A percentile compares a stretch with the other conserved stretches of the same genome.
Conservation (phyloP, 2,797 vertebrate species). For the Schizopygopsis malacanthus region DNA sequence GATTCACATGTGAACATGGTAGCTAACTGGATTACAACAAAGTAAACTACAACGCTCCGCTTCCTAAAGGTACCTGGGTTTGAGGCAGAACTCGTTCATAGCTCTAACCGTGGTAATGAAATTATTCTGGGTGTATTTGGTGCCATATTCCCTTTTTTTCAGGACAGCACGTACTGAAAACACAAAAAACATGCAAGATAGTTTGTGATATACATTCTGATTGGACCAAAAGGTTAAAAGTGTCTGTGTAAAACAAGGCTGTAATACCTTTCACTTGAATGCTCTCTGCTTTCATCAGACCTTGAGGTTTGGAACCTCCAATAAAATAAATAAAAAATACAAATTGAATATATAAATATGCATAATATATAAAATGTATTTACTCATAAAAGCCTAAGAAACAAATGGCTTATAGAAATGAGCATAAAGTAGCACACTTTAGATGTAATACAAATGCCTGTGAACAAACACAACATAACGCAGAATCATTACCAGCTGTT, state of each 20-base stretch:
- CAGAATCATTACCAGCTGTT: conserved; percentile 63
- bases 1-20: background rate
- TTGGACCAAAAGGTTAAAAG: background rate
- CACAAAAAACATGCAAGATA: background rate
- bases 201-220: background rate
- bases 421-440: background rate
- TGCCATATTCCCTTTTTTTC: conserved; percentile 97
- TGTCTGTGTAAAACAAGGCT: background rate
- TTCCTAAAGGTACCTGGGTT: conserved; percentile 85
- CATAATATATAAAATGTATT: background rate
- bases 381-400: background rate
- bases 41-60: background rate
- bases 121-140: conserved; percentile 97
- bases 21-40: background rate
- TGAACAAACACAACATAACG: background rate
- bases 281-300: conserved; percentile 78
- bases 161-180: conserved; percentile 93
- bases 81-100: conserved; percentile 99
- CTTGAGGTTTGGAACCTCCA: conserved; percentile 64
- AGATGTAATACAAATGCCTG: background rate
- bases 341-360: background rate
- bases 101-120: conserved; percentile 99
- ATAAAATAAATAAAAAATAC: background rate
- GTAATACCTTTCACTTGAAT: conserved; percentile 96
- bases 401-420: background rate